These are phyloP conservation scores for Puffinus mauretanicus DNA, from an alignment of 2,113 vertebrate genomes.

Conservation along the genomic window DNA sequence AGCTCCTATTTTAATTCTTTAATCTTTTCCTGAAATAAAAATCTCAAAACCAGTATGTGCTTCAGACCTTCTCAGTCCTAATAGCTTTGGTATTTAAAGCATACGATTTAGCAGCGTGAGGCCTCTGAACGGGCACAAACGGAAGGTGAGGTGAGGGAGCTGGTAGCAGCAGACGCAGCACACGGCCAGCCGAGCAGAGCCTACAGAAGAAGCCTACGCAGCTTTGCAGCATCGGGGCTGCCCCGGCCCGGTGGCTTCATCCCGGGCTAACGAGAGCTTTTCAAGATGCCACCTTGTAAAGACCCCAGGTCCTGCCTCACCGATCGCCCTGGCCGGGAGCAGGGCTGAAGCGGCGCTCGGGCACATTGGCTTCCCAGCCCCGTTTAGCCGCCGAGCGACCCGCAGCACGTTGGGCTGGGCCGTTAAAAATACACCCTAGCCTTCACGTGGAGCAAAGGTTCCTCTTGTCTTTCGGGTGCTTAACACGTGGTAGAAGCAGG, in stretches of 20 bases:
- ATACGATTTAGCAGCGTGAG: neutral
- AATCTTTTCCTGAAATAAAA: conserved; percentile 63
- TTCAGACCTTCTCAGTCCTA: conserved; percentile 56
- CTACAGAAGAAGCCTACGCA: neutral
- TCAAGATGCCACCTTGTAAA: neutral
- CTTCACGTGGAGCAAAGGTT: neutral
- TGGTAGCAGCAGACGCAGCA: neutral
- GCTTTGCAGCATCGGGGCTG: neutral
- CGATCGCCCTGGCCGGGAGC: rapidly evolving
- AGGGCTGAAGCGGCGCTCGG: neutral
- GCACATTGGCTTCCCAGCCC: neutral
- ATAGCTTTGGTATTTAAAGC: neutral
- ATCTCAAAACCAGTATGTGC: conserved; percentile 49
- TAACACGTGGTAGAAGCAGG: neutral
- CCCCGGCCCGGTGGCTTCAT: neutral
- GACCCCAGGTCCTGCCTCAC: neutral
- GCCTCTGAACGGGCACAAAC: neutral
- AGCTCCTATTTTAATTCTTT: conserved; percentile 67
- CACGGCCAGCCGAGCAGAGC: neutral
- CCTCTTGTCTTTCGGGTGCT: neutral
- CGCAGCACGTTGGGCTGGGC: neutral
- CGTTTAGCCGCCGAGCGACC: neutral
- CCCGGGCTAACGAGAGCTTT: neutral
- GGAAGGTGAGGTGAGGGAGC: neutral
- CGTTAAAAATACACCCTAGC: neutral